phyloP scores from a whole-genome alignment of 2,113 vertebrate genomes.

The Oenanthe melanoleuca region DNA sequence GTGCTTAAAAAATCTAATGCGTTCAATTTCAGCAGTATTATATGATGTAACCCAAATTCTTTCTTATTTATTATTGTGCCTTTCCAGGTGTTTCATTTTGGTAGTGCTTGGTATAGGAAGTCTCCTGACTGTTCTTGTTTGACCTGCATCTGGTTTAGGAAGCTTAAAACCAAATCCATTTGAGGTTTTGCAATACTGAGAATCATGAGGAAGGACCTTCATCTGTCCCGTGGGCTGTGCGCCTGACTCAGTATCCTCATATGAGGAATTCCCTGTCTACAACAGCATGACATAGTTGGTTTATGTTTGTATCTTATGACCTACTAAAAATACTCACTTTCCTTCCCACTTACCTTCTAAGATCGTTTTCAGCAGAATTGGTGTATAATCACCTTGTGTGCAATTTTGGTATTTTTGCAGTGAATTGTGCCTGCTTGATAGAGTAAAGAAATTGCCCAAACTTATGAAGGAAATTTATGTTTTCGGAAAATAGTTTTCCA shows the following conservation, averaged over 20 bases:
- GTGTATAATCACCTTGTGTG: background rate
- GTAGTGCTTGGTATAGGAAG: background rate
- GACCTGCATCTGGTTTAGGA: background rate
- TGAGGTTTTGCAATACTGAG: background rate
- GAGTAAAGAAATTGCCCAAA: background rate
- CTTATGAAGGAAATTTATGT: background rate
- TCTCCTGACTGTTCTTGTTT: background rate
- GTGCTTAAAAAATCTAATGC: background rate
- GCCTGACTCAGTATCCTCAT: background rate
- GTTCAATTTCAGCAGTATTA: background rate
- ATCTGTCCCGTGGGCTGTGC: background rate
- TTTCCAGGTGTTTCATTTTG: background rate
- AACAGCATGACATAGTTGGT: background rate
- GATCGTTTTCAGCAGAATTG: background rate
- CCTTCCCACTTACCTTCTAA: background rate
- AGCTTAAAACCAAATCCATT: background rate
- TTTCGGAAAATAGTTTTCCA: background rate
- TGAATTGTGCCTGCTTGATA: background rate
- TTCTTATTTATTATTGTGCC: background rate
- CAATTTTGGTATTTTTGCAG: background rate
- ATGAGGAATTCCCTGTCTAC: constrained; percentile 39
- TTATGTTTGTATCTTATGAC: constrained; percentile 34
- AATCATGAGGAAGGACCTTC: background rate
- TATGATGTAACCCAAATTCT: background rate
- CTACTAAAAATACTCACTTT: constrained; percentile 11